Percentiles rank a stretch among this genome's conserved stretches.
phyloP scores from a whole-genome alignment of 1,140 invertebrate genomes.

The Paramacrobiotus metropolitanus region DNA sequence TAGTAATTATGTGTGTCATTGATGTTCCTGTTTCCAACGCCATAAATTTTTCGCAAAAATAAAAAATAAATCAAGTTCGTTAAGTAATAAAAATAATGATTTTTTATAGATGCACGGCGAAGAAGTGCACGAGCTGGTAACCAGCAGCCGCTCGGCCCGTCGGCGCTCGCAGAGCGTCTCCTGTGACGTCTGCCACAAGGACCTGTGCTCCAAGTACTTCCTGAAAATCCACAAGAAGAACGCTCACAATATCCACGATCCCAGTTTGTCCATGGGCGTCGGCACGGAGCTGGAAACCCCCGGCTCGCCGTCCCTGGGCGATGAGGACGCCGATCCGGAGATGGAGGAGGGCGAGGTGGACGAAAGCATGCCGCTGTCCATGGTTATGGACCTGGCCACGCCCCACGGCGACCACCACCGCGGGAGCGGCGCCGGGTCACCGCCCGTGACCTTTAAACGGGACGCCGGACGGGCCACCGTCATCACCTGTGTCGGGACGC shows the following conservation, averaged over 20 bases:
- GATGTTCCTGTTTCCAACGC: too few relatives aligned
- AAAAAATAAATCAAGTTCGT: neutral
- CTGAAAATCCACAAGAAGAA: slow-evolving; percentile 79
- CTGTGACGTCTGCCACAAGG: slow-evolving; percentile 90
- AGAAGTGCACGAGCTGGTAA: neutral
- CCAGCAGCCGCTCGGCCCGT: neutral
- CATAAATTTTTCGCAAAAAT: too few relatives aligned
- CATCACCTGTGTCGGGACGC: too few relatives aligned
- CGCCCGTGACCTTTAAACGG: too few relatives aligned
- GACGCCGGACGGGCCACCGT: too few relatives aligned
- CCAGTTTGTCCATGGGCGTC: neutral
- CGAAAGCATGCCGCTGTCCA: neutral
- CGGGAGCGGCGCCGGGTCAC: too few relatives aligned
- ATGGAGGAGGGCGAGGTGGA: neutral
- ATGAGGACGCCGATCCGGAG: neutral
- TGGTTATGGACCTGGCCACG: too few relatives aligned
- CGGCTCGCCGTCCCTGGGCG: neutral
- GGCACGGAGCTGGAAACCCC: neutral
- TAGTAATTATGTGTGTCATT: too few relatives aligned
- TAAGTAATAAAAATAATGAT: neutral
- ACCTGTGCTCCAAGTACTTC: slow-evolving; percentile 91
- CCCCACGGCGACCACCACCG: too few relatives aligned
- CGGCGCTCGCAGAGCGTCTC: slow-evolving; percentile 37
- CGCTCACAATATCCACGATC: slow-evolving; percentile 70
- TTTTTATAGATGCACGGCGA: neutral